Percentiles rank a stretch among this genome's conserved stretches.
phyloP scores from a whole-genome alignment of 2,113 vertebrate genomes.

The Catagonus wagneri region DNA sequence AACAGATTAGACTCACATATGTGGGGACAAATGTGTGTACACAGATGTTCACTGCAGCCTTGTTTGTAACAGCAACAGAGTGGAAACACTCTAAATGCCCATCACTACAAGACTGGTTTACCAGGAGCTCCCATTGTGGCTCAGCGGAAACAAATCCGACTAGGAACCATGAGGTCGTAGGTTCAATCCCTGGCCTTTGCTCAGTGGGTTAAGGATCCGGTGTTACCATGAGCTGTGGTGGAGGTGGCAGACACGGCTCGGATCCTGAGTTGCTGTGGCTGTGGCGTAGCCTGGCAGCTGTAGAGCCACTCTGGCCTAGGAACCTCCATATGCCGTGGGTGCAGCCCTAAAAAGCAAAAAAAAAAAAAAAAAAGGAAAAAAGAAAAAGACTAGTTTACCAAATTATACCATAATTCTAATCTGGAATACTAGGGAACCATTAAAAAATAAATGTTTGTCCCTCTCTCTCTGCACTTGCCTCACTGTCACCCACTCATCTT shows the following conservation, averaged over 20 bases:
- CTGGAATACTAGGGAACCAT: not conserved
- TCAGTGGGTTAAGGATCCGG: too few relatives aligned
- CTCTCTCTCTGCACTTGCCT: not conserved
- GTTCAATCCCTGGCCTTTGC: too few relatives aligned
- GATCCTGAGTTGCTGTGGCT: too few relatives aligned
- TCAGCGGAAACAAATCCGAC: too few relatives aligned
- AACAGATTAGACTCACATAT: not conserved
- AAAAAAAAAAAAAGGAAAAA: too few relatives aligned
- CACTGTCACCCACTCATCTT: not conserved
- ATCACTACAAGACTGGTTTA: not conserved
- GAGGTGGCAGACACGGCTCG: too few relatives aligned
- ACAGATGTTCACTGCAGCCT: not conserved
- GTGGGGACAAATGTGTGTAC: not conserved
- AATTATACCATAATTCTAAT: not conserved
- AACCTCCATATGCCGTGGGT: too few relatives aligned
- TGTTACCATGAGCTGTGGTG: too few relatives aligned
- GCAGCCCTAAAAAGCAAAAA: too few relatives aligned
- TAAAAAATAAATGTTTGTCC: not conserved
- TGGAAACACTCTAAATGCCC: not conserved
- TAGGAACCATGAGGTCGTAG: too few relatives aligned
- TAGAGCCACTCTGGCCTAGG: too few relatives aligned
- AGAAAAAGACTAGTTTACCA: not conserved
- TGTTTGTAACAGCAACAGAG: slow-evolving; percentile 4
- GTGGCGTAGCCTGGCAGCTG: too few relatives aligned
- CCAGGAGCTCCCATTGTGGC: not conserved